These are phyloP conservation scores for Champsocephalus gunnari DNA, from an alignment of 2,797 vertebrate species.

Conservation along the genomic window DNA sequence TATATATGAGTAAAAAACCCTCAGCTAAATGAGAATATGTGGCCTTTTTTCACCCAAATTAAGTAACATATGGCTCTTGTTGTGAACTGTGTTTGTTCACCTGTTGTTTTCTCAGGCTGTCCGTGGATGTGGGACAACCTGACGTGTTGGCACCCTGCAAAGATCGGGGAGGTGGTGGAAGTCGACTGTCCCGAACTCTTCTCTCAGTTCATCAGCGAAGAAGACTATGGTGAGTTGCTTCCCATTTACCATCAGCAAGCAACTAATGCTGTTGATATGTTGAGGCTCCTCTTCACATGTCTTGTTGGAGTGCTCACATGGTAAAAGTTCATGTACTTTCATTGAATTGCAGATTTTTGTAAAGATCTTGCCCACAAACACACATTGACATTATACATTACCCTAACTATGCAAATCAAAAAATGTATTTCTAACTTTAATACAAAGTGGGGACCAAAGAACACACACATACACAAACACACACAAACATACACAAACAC, in stretches of 20 bases:
- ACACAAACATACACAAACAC: too few relatives aligned
- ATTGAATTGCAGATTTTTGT: not conserved
- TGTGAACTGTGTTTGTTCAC: not conserved
- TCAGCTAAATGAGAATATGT: not conserved
- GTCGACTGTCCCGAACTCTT: constrained; percentile 94
- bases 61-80: not conserved
- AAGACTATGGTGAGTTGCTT: constrained; percentile 82
- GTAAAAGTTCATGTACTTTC: not conserved
- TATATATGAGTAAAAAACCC: not conserved
- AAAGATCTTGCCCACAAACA: not conserved
- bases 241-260: not conserved
- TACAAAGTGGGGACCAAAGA: not conserved
- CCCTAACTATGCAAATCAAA: too few relatives aligned
- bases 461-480: too few relatives aligned
- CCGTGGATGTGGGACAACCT: constrained; percentile 97
- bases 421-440: too few relatives aligned
- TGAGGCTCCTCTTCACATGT: not conserved
- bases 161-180: constrained; percentile 88
- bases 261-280: not conserved
- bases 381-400: not conserved
- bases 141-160: constrained; percentile 93
- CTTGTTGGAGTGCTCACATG: not conserved
- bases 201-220: constrained; percentile 86
- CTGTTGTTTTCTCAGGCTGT: constrained; percentile 83
- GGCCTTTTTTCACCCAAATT: not conserved